These are phyloP conservation scores for Lycaon pictus DNA, from an alignment of 2,113 vertebrate genomes.

Conservation along the genomic window DNA sequence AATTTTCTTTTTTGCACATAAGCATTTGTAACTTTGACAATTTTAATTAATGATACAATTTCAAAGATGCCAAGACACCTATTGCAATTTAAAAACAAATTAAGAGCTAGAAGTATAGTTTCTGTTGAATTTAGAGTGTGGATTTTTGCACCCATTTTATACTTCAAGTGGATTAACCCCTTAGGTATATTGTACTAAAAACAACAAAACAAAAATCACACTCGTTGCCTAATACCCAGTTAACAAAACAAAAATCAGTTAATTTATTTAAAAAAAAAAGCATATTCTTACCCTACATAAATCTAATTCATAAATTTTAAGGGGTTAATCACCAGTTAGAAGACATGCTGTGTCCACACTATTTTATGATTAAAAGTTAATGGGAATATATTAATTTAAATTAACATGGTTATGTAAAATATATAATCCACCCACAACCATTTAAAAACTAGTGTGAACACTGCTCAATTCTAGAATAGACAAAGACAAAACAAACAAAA, in stretches of 20 bases:
- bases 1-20: slow-evolving; percentile 45
- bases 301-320: slow-evolving; percentile 84
- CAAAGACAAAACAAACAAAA: slow-evolving; percentile 78
- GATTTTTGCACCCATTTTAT: slow-evolving; percentile 91
- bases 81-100: slow-evolving; percentile 77
- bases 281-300: slow-evolving; percentile 80
- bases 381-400: slow-evolving; percentile 83
- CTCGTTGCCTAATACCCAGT: slow-evolving; percentile 74
- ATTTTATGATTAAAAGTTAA: slow-evolving; percentile 88
- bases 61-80: slow-evolving; percentile 81
- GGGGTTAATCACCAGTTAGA: slow-evolving; percentile 91
- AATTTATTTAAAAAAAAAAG: slow-evolving; percentile 69
- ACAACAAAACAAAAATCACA: slow-evolving; percentile 70
- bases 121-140: slow-evolving; percentile 86
- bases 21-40: slow-evolving; percentile 47
- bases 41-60: slow-evolving; percentile 71
- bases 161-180: slow-evolving; percentile 91
- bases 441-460: slow-evolving; percentile 92
- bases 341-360: slow-evolving; percentile 91
- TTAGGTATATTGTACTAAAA: slow-evolving; percentile 85
- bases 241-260: slow-evolving; percentile 76
- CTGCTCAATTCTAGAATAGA: slow-evolving; percentile 88
- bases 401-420: slow-evolving; percentile 84
- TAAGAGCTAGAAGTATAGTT: slow-evolving; percentile 65
- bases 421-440: slow-evolving; percentile 85